These are phyloP conservation scores for Tenodera sinensis DNA, from an alignment of 2,888 invertebrate species.

Conservation along the genomic window DNA sequence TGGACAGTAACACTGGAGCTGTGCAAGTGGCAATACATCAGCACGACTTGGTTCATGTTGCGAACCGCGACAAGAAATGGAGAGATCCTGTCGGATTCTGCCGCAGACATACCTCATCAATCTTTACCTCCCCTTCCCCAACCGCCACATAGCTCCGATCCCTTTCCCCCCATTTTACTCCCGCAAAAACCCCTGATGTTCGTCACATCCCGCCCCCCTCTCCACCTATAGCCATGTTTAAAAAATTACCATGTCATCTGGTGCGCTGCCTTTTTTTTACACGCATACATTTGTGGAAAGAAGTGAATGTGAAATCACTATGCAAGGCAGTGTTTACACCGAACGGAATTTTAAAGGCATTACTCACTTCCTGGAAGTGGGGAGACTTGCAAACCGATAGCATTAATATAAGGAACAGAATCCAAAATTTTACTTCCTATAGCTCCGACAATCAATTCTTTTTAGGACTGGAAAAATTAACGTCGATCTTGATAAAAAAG, in stretches of 20 bases:
- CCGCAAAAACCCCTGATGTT: neutral
- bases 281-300: neutral
- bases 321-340: neutral
- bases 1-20: neutral
- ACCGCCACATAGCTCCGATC: neutral
- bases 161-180: neutral
- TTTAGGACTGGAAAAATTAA: no score
- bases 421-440: no score
- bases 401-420: neutral
- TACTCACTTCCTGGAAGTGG: neutral
- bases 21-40: constrained; percentile 6
- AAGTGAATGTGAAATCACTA: neutral
- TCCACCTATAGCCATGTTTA: neutral
- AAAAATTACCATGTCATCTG: constrained; percentile 4
- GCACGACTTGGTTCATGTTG: neutral
- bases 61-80: neutral
- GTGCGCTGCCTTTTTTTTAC: neutral
- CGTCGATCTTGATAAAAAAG: no score
- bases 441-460: no score
- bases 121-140: neutral
- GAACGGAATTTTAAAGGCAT: neutral
- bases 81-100: neutral
- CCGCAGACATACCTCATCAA: neutral
- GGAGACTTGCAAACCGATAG: neutral
- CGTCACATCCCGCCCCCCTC: neutral